These are phyloP conservation scores for Oophaga pumilio DNA, from an alignment of 2,113 vertebrate genomes.

Conservation along the genomic window DNA sequence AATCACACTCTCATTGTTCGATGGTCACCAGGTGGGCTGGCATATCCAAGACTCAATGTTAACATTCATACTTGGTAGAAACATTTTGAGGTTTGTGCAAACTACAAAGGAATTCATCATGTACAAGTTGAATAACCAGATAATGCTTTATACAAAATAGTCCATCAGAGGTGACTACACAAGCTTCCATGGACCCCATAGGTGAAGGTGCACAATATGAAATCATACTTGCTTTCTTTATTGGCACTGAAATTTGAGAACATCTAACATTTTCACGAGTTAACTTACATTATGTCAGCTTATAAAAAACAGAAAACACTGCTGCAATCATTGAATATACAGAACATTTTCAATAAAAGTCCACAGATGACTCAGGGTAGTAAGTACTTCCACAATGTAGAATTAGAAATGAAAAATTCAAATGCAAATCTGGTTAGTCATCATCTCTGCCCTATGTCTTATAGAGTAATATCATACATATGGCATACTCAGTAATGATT, in stretches of 20 bases:
- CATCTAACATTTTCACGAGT: conserved; percentile 27
- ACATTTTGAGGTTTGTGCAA: conserved; percentile 73
- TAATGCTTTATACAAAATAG: conserved; percentile 63
- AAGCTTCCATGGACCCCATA: conserved; percentile 60
- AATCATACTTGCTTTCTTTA: conserved; percentile 31
- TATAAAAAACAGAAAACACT: conserved; percentile 14
- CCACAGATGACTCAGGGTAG: not conserved
- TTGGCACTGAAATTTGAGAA: conserved; percentile 41
- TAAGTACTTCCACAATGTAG: not conserved
- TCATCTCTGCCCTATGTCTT: not conserved
- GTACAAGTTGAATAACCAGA: conserved; percentile 62
- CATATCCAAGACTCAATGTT: conserved; percentile 70
- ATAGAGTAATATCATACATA: not conserved
- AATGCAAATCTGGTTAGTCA: conserved; percentile 17
- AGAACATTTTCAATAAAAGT: not conserved
- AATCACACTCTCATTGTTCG: conserved; percentile 74
- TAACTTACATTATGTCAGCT: conserved; percentile 13
- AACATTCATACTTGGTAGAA: conserved; percentile 75
- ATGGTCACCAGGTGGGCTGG: conserved; percentile 68
- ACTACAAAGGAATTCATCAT: conserved; percentile 69
- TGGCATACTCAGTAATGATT: not conserved
- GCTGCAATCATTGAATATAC: conserved; percentile 7
- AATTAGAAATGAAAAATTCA: not conserved
- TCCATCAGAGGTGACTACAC: conserved; percentile 55
- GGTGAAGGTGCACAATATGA: conserved; percentile 48